Base-by-base conservation (phyloP, 2,888 invertebrate genomes). In the Leptopterna dolabrata region DNA sequence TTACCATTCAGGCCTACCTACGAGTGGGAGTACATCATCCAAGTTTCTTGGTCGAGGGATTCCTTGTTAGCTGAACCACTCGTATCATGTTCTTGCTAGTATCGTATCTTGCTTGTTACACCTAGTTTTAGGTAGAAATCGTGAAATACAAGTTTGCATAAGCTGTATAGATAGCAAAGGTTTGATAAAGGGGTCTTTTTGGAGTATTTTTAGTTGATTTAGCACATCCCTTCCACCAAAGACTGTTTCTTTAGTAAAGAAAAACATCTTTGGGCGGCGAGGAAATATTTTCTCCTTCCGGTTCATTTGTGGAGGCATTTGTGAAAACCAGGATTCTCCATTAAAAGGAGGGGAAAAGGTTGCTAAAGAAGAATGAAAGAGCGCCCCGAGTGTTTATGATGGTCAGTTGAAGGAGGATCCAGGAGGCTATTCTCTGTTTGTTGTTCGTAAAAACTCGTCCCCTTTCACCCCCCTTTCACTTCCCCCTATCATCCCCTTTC, bases 241-340 rank as follows among this genome's bases (percentile, higher is more conserved):
- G n/a, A 43, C 45, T 41, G 29, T 78, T 78, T 78, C 45, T 78
- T 78, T 78, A 45, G 78, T 16, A 45, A 78, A 78, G 81, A 24
- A 78, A 78, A 82, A 55, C 81, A 82, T 55, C 81, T 55, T 73
- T 30, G 47, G 51, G 30, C 16, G 16, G 29, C 41, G 16, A 30
- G 36, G 41, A 55, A 82, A 47, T 83, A 83, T 83, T 83, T 83
- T 83, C 83, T 71, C 43, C 83, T 83, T 83, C 83, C 83, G 83
- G 83, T 83, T 83, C 83, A 83, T 83, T 83, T 83, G 83, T 43
- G 71, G 70, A 71, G 63, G 70, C 83, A 83, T 83, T 83, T 43
- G 47, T 71, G 36, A 83, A 80, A 83, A 83, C 83, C 41, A 83
- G 70, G 71, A 71, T 83, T 70, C 63, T 83, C 83, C 83, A 83